Conservation (phyloP, 2,797 vertebrate genomes). For the Cynodonichthys magdalenae region DNA sequence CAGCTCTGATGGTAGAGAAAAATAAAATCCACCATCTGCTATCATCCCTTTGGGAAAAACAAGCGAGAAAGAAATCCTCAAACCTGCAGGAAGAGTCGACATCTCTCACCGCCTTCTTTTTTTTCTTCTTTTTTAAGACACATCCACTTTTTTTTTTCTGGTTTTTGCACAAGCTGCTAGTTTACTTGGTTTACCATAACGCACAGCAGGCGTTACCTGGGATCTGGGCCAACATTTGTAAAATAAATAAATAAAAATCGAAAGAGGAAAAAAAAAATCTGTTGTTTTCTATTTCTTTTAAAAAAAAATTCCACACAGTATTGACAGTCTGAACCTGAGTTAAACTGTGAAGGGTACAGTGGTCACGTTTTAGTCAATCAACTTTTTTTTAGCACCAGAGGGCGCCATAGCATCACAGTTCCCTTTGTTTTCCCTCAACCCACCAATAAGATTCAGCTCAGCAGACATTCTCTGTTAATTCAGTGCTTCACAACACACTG, state of each 20-base stretch:
- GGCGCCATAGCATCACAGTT: conserved; percentile 59
- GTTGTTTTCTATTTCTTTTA: not conserved
- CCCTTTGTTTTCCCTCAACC: not conserved
- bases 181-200: conserved; percentile 22
- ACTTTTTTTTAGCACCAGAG: conserved; percentile 53
- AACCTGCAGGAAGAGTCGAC: conserved; percentile 1
- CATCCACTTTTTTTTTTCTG: not conserved
- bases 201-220: conserved; percentile 34
- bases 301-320: conserved; percentile 49
- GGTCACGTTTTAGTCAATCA: conserved; percentile 8
- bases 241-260: not conserved
- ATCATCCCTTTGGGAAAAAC: conserved; percentile 20
- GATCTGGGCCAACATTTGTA: conserved; percentile 20
- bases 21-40: conserved; percentile 27
- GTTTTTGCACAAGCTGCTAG: conserved; percentile 14
- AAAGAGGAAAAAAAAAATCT: not conserved
- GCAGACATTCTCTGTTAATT: conserved; percentile 30
- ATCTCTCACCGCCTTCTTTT: not conserved
- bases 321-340: conserved; percentile 35
- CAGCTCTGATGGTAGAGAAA: conserved; percentile 31
- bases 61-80: conserved; percentile 20
- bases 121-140: conserved; percentile 9
- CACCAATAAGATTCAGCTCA: conserved; percentile 14
- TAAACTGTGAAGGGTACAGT: conserved; percentile 47
- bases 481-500: conserved; percentile 9